Evolutionary conservation across 2,888 invertebrate genomes (phyloP), one percentile per base, ranked within the genome.

Genomic region (Lymantria monacha): DNA sequence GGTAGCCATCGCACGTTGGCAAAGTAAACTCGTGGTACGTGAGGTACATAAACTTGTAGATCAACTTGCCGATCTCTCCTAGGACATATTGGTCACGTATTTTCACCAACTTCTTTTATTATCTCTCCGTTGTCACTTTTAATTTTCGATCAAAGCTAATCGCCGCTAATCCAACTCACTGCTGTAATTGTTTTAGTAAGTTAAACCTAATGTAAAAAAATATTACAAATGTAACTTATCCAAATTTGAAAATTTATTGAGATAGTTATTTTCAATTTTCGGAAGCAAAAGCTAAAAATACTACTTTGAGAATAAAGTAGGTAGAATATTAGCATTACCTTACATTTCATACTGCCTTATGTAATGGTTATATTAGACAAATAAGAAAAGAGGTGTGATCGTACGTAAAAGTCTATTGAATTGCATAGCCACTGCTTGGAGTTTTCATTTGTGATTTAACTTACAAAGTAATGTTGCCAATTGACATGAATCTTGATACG

Each of bases 11-110:
- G 81, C 77, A 82, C 84, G 83, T 83, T 83, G 83, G 82, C 79
- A 81, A 80, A 85, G 85, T 85, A 87, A 87, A 87, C 87, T 87
- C 81, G 70, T 62, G 63, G 62, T 65, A 87, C 88, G 88, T 87
- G 88, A 83, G 77, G 68, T 70, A 87, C 87, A 87, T 87, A 85
- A 81, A 79, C 71, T 75, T 69, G 61, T 68, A 70, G 78, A 74
- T 74, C 75, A 71, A 69, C 66, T 49, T 62, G 61, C 60, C 72
- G 69, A 72, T 74, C 74, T 74, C 77, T 70, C 78, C 69, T 59
- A 76, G 76, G 83, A 87, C 86, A 83, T 85, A 89, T 88, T 87
- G 87, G 86, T 87, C 89, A 88, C 88, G 88, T 87, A 81, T 75
- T 78, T 74, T 68, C 74, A 70, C 78, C 80, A 76, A 79, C 80